phyloP scores from a whole-genome alignment of 2,888 invertebrate genomes.

The Acanthosepion lycidas region DNA sequence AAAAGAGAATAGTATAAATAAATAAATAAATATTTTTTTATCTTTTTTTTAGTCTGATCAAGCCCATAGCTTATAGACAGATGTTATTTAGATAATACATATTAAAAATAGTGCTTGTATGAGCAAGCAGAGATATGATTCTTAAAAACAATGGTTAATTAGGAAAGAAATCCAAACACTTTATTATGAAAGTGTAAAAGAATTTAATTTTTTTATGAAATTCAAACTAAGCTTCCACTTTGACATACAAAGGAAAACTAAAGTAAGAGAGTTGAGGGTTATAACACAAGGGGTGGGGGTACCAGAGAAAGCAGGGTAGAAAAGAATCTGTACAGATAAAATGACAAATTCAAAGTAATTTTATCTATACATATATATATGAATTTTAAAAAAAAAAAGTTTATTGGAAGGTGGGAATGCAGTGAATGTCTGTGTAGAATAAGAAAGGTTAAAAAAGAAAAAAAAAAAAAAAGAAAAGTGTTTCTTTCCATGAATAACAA shows the following conservation, averaged over 20 bases:
- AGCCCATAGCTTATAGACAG: neutral
- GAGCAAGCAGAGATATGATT: neutral
- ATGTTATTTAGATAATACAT: neutral
- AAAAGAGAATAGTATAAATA: no score
- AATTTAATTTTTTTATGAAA: neutral
- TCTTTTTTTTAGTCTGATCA: neutral
- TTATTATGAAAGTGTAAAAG: no score
- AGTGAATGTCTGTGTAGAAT: neutral
- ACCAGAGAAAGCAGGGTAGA: neutral
- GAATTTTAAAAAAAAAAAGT: neutral
- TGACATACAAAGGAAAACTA: no score
- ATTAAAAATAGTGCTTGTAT: neutral
- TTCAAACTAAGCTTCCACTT: constrained; percentile 24
- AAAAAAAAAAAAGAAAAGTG: no score
- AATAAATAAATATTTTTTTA: no score
- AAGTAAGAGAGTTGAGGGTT: neutral
- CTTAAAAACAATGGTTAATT: neutral
- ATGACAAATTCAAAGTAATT: constrained; percentile 1
- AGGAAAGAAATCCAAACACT: neutral
- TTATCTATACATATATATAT: neutral
- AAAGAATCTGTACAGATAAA: neutral
- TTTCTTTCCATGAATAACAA: neutral
- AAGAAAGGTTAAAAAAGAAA: neutral
- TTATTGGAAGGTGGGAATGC: neutral
- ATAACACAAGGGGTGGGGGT: neutral